These are phyloP conservation scores for Pterostichus niger DNA, from an alignment of 2,888 invertebrate species.

Conservation along the genomic window DNA sequence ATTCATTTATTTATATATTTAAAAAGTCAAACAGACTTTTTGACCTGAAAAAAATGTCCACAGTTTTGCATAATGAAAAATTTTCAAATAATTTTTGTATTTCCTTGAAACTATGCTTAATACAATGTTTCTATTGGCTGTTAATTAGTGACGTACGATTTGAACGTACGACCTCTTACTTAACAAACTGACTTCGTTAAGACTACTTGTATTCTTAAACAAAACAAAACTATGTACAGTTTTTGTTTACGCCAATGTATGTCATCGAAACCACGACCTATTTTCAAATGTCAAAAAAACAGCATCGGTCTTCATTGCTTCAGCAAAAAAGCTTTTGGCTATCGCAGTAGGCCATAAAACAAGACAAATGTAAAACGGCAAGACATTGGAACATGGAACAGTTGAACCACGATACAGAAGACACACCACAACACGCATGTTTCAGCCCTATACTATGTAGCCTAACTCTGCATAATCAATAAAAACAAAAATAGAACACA, in stretches of 20 bases:
- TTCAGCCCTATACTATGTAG: not conserved
- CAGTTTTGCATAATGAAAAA: too few relatives aligned
- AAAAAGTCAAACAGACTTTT: too few relatives aligned
- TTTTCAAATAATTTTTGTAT: too few relatives aligned
- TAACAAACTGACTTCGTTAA: too few relatives aligned
- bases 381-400: slow-evolving; percentile 8
- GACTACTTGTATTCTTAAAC: too few relatives aligned
- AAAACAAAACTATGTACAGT: not conserved
- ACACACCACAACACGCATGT: not conserved
- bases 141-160: too few relatives aligned
- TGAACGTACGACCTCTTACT: too few relatives aligned
- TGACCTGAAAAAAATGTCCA: too few relatives aligned
- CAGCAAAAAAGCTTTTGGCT: slow-evolving; percentile 35
- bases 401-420: slow-evolving; percentile 1
- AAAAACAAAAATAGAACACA: slow-evolving; percentile 42
- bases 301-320: not conserved
- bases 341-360: slow-evolving; percentile 34
- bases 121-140: too few relatives aligned
- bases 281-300: slow-evolving; percentile 48
- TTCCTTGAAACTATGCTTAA: too few relatives aligned
- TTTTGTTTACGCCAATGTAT: not conserved
- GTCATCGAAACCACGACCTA: slow-evolving; percentile 28
- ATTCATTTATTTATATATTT: too few relatives aligned
- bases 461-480: slow-evolving; percentile 40
- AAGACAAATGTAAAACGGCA: slow-evolving; percentile 28